Percentiles rank a stretch among this genome's conserved stretches.
Conservation (phyloP, 2,888 invertebrate species). For the Ctenicera cuprea region DNA sequence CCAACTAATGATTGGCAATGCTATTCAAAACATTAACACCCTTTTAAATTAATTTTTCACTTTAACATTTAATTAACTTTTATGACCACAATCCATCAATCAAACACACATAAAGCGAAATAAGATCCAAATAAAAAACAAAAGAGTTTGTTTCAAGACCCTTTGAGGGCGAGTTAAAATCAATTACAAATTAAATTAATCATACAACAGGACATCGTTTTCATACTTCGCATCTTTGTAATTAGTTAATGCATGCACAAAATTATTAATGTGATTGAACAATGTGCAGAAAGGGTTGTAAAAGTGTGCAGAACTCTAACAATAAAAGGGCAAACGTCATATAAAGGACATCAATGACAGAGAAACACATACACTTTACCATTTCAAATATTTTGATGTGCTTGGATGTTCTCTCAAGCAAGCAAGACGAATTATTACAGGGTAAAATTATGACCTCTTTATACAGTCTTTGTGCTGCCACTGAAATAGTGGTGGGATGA, state of each 20-base stretch:
- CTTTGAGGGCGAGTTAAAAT: background rate
- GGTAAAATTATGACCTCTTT: constrained; percentile 61
- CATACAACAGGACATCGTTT: background rate
- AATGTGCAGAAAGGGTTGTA: constrained; percentile 24
- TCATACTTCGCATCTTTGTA: background rate
- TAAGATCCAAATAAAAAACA: too few relatives aligned
- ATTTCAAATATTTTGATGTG: constrained; percentile 43
- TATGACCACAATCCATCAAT: too few relatives aligned
- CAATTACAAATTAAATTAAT: constrained; percentile 23
- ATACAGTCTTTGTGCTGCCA: constrained; percentile 61
- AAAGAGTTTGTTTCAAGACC: too few relatives aligned
- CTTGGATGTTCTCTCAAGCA: constrained; percentile 33
- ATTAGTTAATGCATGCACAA: constrained; percentile 19
- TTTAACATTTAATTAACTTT: constrained; percentile 3
- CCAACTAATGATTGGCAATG: background rate
- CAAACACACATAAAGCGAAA: too few relatives aligned
- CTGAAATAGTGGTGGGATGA: constrained; percentile 63
- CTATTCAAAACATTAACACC: background rate
- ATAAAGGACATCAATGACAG: constrained; percentile 36
- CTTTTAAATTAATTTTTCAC: constrained; percentile 6
- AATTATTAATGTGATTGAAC: constrained; percentile 18
- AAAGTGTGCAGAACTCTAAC: constrained; percentile 33
- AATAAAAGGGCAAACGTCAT: constrained; percentile 6
- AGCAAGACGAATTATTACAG: constrained; percentile 48
- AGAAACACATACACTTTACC: constrained; percentile 45